Percentiles rank a stretch among this genome's conserved stretches.
Conservation (phyloP, 2,113 vertebrate genomes). For the Rutilus rutilus region DNA sequence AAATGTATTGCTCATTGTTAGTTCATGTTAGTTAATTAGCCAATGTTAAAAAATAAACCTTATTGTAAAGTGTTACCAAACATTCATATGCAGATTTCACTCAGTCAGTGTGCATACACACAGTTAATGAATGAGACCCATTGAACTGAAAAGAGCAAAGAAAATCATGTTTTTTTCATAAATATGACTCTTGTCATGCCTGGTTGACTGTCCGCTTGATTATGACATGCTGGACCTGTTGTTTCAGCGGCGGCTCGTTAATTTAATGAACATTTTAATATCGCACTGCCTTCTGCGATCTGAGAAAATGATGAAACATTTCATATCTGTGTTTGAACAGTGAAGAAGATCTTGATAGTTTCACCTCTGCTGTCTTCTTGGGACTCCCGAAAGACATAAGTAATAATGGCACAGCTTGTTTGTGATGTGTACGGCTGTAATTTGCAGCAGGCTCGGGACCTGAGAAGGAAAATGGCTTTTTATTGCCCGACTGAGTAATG, state of each 20-base stretch:
- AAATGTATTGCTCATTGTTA: too few relatives aligned
- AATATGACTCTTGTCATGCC: not conserved
- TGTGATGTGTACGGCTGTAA: constrained; percentile 24
- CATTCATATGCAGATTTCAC: not conserved
- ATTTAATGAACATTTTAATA: constrained; percentile 59
- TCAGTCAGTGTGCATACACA: not conserved
- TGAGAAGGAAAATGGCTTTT: constrained; percentile 48
- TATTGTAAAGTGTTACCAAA: too few relatives aligned
- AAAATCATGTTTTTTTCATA: not conserved
- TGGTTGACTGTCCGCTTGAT: constrained; percentile 4
- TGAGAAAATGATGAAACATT: constrained; percentile 32
- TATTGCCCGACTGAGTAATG: constrained; percentile 54
- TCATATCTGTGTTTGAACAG: constrained; percentile 29
- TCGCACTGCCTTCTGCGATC: constrained; percentile 21
- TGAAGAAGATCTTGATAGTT: constrained; percentile 32
- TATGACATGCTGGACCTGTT: not conserved
- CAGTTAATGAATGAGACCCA: not conserved
- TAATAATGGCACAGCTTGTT: constrained; percentile 32
- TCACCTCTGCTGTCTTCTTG: constrained; percentile 44
- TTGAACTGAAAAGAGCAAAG: not conserved
- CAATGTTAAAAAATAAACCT: too few relatives aligned
- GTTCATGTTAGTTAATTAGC: too few relatives aligned
- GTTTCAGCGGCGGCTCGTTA: constrained; percentile 29
- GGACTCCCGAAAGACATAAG: constrained; percentile 26
- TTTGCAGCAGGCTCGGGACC: constrained; percentile 41